These are phyloP conservation scores for Poecilia picta DNA, from an alignment of 2,797 vertebrate species.

Conservation along the genomic window DNA sequence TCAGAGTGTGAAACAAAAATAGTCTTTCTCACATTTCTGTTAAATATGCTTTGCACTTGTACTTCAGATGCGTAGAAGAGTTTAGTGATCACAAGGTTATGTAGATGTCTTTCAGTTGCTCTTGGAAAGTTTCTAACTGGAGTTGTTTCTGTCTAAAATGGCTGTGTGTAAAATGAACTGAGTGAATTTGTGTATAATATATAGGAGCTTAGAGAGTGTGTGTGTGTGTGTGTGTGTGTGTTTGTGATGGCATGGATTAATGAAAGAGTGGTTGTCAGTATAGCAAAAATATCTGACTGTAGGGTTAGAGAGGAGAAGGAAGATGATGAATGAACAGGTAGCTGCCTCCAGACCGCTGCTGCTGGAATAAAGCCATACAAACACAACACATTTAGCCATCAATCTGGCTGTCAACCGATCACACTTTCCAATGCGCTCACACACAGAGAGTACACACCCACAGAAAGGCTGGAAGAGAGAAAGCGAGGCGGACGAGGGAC, in stretches of 20 bases:
- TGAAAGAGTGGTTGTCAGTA: constrained; percentile 33
- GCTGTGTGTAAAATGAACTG: background rate
- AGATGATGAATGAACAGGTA: constrained; percentile 69
- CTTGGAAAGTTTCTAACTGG: background rate
- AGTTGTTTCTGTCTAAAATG: background rate
- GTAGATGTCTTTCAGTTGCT: background rate
- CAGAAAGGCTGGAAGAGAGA: constrained; percentile 14
- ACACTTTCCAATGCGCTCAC: constrained; percentile 31
- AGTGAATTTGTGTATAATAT: background rate
- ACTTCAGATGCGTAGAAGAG: background rate
- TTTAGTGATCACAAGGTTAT: background rate
- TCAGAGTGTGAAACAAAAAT: background rate
- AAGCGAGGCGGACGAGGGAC: background rate
- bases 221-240: background rate
- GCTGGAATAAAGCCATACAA: constrained; percentile 64
- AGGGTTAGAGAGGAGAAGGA: constrained; percentile 36
- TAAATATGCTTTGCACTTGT: background rate
- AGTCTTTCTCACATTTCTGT: background rate
- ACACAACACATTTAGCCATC: constrained; percentile 53
- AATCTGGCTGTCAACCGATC: constrained; percentile 60
- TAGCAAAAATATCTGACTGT: constrained; percentile 30
- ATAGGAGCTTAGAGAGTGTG: background rate
- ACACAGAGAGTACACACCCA: constrained; percentile 18
- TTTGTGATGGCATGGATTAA: background rate
- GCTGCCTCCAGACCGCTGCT: constrained; percentile 46